A percentile compares a stretch with the other conserved stretches of the same genome.
Conservation (phyloP, 2,888 invertebrate species). For the Aporophyla lueneburgensis region DNA sequence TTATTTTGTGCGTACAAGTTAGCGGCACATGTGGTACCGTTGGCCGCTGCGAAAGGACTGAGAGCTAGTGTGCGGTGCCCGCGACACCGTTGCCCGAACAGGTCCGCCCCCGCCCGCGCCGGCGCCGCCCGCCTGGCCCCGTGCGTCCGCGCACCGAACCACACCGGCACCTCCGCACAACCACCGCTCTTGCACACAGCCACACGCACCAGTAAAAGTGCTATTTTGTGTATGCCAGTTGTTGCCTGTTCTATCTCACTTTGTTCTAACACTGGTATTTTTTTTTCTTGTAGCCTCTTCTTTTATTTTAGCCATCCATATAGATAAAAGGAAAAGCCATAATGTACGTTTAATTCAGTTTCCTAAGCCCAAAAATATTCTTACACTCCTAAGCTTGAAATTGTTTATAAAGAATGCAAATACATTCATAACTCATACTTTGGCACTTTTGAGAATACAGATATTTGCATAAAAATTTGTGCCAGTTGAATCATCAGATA, state of each 20-base stretch:
- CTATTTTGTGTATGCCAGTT: slow-evolving; percentile 80
- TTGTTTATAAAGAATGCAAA: background rate
- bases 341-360: background rate
- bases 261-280: slow-evolving; percentile 68
- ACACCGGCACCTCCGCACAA: slow-evolving; percentile 71
- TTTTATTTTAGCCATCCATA: background rate
- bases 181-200: slow-evolving; percentile 75
- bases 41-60: slow-evolving; percentile 90
- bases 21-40: slow-evolving; percentile 90
- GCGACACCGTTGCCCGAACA: slow-evolving; percentile 89
- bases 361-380: background rate
- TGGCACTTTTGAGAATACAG: slow-evolving; percentile 16
- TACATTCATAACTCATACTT: slow-evolving; percentile 11
- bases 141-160: slow-evolving; percentile 79
- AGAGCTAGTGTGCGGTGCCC: slow-evolving; percentile 87
- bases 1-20: slow-evolving; percentile 85
- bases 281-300: slow-evolving; percentile 8
- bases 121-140: slow-evolving; percentile 80
- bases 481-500: slow-evolving; percentile 43
- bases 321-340: background rate
- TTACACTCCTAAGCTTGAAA: background rate
- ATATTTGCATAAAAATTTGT: slow-evolving; percentile 48
- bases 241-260: slow-evolving; percentile 71
- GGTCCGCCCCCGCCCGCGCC: slow-evolving; percentile 88
- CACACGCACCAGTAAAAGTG: slow-evolving; percentile 89